Conservation (phyloP, 2,113 vertebrate species). For the Elachura formosa region DNA sequence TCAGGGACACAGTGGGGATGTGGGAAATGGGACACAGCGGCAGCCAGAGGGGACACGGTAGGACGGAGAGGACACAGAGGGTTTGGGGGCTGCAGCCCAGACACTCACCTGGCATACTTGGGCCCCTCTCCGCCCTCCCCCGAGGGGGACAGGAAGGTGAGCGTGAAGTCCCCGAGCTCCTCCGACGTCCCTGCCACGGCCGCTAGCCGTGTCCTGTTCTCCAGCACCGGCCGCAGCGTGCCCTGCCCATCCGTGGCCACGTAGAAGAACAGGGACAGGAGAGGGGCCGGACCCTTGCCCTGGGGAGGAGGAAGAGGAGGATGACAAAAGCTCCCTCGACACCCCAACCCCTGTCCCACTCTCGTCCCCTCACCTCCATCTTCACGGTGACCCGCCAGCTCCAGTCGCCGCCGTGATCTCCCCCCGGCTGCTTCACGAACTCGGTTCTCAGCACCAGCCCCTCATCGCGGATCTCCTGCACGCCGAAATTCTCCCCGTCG, state of each 20-base stretch:
- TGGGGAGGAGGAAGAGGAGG: neutral
- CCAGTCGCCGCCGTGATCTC: constrained; percentile 91
- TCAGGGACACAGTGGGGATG: accelerated
- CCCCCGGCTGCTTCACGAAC: constrained; percentile 87
- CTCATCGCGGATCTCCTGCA: constrained; percentile 84
- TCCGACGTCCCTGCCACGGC: constrained; percentile 78
- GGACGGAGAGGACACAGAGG: neutral
- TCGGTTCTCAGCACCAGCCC: constrained; percentile 83
- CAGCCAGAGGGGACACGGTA: neutral
- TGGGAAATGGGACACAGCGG: neutral
- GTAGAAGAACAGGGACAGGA: constrained; percentile 92
- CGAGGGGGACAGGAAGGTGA: constrained; percentile 82
- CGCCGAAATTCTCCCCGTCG: constrained; percentile 85
- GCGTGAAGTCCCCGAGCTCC: constrained; percentile 87
- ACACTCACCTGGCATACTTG: constrained; percentile 80
- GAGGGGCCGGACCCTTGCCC: constrained; percentile 48
- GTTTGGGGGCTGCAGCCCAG: accelerated
- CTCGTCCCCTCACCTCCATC: constrained; percentile 65
- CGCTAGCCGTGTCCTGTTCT: constrained; percentile 72
- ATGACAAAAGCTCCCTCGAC: neutral
- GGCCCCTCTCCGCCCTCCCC: constrained; percentile 49
- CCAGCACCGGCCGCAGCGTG: constrained; percentile 73
- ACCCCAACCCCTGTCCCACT: neutral
- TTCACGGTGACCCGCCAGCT: constrained; percentile 89
- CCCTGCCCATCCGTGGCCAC: constrained; percentile 87